Evolutionary conservation across 2,113 vertebrate species (phyloP), one percentile per base, ranked within the genome.

Genomic region (Antidorcas marsupialis): DNA sequence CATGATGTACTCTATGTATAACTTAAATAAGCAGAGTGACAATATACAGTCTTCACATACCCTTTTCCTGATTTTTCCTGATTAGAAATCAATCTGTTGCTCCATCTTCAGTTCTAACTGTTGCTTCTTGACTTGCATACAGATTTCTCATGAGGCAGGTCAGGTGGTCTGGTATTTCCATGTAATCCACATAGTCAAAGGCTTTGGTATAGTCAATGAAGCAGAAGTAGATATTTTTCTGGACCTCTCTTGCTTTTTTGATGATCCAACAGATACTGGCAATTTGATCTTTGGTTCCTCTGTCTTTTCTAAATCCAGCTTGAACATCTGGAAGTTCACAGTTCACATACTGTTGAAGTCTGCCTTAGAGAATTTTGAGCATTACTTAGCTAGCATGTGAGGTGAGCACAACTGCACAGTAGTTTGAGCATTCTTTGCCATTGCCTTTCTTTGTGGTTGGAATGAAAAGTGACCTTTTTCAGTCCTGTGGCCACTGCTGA

Each of bases 371-470:
- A 36, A 71, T 71, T 36, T 71, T 21, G 17, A 71, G 64, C 15
- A 36, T 71, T 71, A 11, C 64, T 71, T 36, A 21, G 17, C 17
- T 67, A n/a, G 17, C 1, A 0, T 67, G 4, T 67, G 64, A 36
- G 4, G n/a, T 36, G 33, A 36, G 17, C 1, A 0, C 64, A 71
- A 71, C 2, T 71, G n/a, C 36, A 9, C 0, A 0, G 9, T 71
- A 71, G 64, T 71, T 71, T 21, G n/a, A 36, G n/a, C 64, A 11
- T 71, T 71, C 64, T 71, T 36, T 71, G n/a, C 9, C 19, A 71
- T 21, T 71, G 33, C 17, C n/a, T 36, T 71, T 71, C 64, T 21
- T 36, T 36, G 9, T 1, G n/a, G 2, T 71, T 71, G 2, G 9
- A 36, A 36, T 36, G 64, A 71, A 71, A 36, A 71, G 9, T 67